Evolutionary conservation across 92 coral and sea anemone species (phyloP).

Genomic region (Phenganax marumi): DNA sequence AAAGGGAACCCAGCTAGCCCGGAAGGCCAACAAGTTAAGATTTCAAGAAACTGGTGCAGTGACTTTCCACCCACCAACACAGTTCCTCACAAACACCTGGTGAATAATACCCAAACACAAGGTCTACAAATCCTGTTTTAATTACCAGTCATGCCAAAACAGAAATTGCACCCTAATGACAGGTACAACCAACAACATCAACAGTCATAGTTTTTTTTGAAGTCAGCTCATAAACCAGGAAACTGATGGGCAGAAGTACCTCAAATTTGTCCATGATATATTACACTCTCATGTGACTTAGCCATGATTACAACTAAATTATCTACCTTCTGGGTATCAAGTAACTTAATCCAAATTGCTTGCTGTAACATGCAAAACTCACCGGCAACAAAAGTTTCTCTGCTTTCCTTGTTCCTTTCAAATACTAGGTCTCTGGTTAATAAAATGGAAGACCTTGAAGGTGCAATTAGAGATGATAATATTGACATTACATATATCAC

Average conservation of each 20-base stretch:
- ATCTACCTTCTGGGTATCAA: background rate
- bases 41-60: background rate
- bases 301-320: background rate
- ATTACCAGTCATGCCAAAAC: conserved; percentile 4
- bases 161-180: background rate
- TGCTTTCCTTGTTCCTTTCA: too few relatives aligned
- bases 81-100: background rate
- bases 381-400: background rate
- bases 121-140: conserved; percentile 10
- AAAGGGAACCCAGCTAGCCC: background rate
- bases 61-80: conserved; percentile 1
- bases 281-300: background rate
- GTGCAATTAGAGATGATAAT: background rate
- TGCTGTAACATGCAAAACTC: conserved; percentile 4
- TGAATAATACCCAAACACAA: background rate
- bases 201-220: conserved; percentile 11
- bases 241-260: conserved; percentile 21
- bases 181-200: background rate
- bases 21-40: background rate
- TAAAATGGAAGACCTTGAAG: background rate
- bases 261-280: conserved; percentile 7
- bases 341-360: conserved; percentile 19
- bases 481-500: too few relatives aligned
- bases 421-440: background rate
- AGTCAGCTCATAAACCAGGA: background rate